Evolutionary conservation across 2,797 vertebrate genomes (phyloP), one percentile per base, ranked within the genome.

Genomic region (Rhabdophis nuchalis): DNA sequence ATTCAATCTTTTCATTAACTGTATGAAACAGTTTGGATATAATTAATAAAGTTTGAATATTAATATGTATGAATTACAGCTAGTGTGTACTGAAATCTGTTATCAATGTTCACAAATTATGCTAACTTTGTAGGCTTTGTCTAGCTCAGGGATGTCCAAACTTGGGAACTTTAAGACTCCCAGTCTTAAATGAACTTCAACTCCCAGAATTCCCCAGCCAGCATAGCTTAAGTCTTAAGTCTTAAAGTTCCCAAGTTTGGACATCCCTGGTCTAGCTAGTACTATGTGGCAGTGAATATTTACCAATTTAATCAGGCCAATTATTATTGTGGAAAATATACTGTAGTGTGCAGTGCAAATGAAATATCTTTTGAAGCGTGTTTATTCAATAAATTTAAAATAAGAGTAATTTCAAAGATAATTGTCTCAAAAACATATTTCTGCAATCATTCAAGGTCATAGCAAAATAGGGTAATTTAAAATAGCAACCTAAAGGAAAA

Each of bases 401-500:
- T 72, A 61, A 64, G 18, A 77, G 36, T 41, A 41, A 77, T 77
- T 77, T 77, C 72, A 77, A 23, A 41, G 36, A 41, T 23, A 77
- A 50, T 23, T 68, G 14, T 56, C 36, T 57, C 36, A 41, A 27
- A 1, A 53, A 50, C 36, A 4, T 14, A 8, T 58, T 87, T 20
- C 9, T 85, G 25, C 77, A 92, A 93, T 92, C 92, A 93, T 56
- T 94, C 88, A 64, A 23, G 86, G 85, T 91, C 11, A 29, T 7
- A 9, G 2, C 27, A 92, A 94, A 90, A n/a, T 16, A 58, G 14
- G 92, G 50, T 0, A 32, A 61, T 90, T 50, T 5, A 94, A 58
- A 92, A 82, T 92, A 85, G 14, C 46, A 91, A 29, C 14, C 56
- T 56, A 58, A 36, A 32, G 82, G 25, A 46, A 82, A 82, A 46